phyloP scores from a whole-genome alignment of 2,888 invertebrate genomes.

The Lithophane leautieri region DNA sequence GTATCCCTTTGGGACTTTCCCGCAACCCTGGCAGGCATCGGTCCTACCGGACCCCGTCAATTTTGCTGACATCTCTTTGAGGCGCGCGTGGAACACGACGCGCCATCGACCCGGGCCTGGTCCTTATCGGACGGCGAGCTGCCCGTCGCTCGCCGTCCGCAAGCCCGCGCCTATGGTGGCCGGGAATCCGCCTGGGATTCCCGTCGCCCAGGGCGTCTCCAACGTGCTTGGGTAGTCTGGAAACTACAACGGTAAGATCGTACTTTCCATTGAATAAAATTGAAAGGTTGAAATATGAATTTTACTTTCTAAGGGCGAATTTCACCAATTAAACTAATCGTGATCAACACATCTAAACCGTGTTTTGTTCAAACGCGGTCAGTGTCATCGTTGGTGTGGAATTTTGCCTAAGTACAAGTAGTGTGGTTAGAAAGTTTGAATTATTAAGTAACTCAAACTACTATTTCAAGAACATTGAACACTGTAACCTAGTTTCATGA shows the following conservation, averaged over 20 bases:
- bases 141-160: too few species aligned
- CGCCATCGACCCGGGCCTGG: too few species aligned
- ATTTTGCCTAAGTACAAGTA: not conserved
- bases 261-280: not conserved
- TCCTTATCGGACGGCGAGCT: too few species aligned
- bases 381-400: too few species aligned
- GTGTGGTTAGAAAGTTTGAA: not conserved
- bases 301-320: not conserved
- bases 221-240: conserved; percentile 1
- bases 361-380: not conserved
- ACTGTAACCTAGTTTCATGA: not conserved
- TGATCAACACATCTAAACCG: not conserved
- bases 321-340: not conserved
- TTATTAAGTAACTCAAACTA: not conserved
- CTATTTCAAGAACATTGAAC: not conserved
- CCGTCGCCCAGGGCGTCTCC: too few species aligned
- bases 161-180: too few species aligned
- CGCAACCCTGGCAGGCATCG: too few species aligned
- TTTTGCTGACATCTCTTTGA: too few species aligned
- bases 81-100: too few species aligned
- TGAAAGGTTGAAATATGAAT: not conserved
- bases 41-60: too few species aligned
- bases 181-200: too few species aligned
- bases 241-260: not conserved
- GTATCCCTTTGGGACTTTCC: too few species aligned